Evolutionary conservation across 2,797 vertebrate species (phyloP), one percentile per base, ranked within the genome.

Genomic region (Lepus oiostolus): DNA sequence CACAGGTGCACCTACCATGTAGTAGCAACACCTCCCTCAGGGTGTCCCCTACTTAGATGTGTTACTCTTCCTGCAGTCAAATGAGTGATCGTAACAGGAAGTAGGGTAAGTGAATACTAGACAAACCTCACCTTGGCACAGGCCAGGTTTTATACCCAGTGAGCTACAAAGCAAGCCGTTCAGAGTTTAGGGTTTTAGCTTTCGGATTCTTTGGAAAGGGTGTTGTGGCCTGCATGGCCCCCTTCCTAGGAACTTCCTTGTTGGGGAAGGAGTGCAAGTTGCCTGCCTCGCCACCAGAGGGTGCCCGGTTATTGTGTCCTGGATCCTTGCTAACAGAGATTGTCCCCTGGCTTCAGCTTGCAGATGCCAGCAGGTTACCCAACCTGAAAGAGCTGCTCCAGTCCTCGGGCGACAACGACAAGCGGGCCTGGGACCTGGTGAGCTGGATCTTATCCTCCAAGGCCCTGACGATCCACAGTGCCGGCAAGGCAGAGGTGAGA

Each of bases 371-470:
- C 2, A 98, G 98, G 19, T 97, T 99, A 75, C 99, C 99, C n/a
- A 98, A 99, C 84, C 97, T 99, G 87, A 99, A 99, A 68, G 99
- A 99, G 75, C 94, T 99, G 94, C 98, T 99, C 52, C 98, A 98
- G 32, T 98, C 99, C 50, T 98, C 97, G 70, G 97, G 98, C 70
- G 98, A 98, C 92, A 97, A 98, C 62, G 99, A 99, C 93, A 97
- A 98, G 92, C 98, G 98, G 96, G 98, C 98, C 50, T 98, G 99
- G 98, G 99, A 99, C 90, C 98, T 99, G 19, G 95, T 99, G 52
- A 99, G 98, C 98, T 99, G 99, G 99, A 98, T 99, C 95, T 99
- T 99, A 7, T 99, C 99, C 17, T 99, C 99, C 32, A 99, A 99
- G 97, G 98, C 98, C 96, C 99, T 99, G 86, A 98, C 98, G 86